phyloP scores from a whole-genome alignment of 2,888 invertebrate species.

The Mimachlamys varia region DNA sequence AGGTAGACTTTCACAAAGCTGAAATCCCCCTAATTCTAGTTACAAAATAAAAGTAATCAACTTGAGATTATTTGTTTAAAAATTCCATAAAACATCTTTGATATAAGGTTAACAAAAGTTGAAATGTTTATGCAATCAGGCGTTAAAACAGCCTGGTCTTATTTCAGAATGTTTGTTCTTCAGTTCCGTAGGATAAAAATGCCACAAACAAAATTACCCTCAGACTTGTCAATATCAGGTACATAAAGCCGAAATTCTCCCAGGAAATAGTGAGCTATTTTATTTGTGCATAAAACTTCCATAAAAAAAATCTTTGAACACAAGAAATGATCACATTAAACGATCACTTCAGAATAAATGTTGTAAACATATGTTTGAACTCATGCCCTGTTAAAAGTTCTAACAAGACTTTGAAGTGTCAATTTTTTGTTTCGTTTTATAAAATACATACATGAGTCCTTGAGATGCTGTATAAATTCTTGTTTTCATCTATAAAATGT shows the following conservation, averaged over 20 bases:
- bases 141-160: not conserved
- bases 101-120: too few relatives aligned
- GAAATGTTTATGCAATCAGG: too few relatives aligned
- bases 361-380: slow-evolving; percentile 2
- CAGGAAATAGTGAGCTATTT: not conserved
- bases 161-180: not conserved
- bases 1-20: too few relatives aligned
- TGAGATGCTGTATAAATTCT: not conserved
- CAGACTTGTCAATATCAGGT: not conserved
- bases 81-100: too few relatives aligned
- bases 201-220: not conserved
- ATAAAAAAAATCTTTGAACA: not conserved
- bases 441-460: not conserved
- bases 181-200: not conserved
- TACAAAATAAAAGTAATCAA: too few relatives aligned
- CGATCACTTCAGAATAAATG: not conserved
- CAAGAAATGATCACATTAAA: not conserved
- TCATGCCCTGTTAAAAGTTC: not conserved
- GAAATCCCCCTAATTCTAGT: too few relatives aligned
- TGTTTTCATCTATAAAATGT: not conserved
- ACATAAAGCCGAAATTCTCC: not conserved
- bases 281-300: not conserved
- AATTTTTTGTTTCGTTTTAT: not conserved
- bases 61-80: too few relatives aligned
- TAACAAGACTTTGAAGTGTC: not conserved